phyloP scores from a whole-genome alignment of 2,888 invertebrate species.

The Agrotis ipsilon region DNA sequence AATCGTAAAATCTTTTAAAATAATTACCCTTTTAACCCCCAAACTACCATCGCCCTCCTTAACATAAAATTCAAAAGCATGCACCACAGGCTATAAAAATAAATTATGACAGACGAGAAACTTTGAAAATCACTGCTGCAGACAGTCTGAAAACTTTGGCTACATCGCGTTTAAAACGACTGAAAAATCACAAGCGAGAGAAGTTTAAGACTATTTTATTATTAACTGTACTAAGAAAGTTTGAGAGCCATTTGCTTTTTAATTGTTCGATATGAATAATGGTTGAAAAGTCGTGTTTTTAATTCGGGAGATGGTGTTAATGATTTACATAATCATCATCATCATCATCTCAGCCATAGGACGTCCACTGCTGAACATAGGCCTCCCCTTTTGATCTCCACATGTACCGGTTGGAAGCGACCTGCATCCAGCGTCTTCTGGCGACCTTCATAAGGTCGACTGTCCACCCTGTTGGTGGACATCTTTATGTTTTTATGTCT shows the following conservation, averaged over 20 bases:
- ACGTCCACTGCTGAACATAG: no score
- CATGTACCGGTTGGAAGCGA: no score
- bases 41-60: conserved; percentile 3
- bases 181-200: conserved; percentile 25
- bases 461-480: no score
- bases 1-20: background rate
- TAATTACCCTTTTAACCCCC: conserved; percentile 21
- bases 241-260: conserved; percentile 33
- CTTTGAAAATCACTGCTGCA: conserved; percentile 49
- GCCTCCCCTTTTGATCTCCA: no score
- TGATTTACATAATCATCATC: no score
- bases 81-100: conserved; percentile 49
- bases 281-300: background rate
- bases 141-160: conserved; percentile 51
- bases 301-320: no score
- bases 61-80: conserved; percentile 28
- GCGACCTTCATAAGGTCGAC: no score
- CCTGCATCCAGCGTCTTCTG: no score
- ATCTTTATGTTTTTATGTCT: no score
- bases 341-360: no score
- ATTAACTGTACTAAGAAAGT: conserved; percentile 34
- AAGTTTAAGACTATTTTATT: conserved; percentile 45
- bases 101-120: conserved; percentile 47
- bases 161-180: conserved; percentile 23
- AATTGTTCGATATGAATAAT: conserved; percentile 22